Evolutionary conservation across 2,888 invertebrate genomes (phyloP), one percentile per base, ranked within the genome.

Genomic region (Ecliptopera silaceata): DNA sequence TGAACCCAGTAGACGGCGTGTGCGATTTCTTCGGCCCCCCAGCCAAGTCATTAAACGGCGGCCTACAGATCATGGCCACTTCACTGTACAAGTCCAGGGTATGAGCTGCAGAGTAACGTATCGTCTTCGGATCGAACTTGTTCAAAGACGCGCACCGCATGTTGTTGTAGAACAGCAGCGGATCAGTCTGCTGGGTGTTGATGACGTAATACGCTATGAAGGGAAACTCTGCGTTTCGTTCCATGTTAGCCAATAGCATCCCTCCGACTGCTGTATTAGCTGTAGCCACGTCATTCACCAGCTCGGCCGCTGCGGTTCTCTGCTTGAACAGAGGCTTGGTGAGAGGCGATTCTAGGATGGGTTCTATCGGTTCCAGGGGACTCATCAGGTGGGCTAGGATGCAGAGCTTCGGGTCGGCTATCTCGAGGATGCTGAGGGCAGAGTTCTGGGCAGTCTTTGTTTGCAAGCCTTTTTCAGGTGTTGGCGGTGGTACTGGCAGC

Each of bases 201-300:
- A 97, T 95, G 75, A 97, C 94, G 87, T 97, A 97, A 82, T 97
- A 97, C 11, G 97, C 94, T 91, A 97, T 97, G 88, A 97, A 97
- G 11, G 97, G 97, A 77, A 97, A 97, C 77, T 97, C 97, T 32
- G 96, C 97, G 78, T 95, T 95, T 77, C 95, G 95, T 78, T 97
- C 97, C 96, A 97, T 96, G 75, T 97, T 97, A 12, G 96, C 96
- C 45, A 97, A 85, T n/a, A 97, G 84, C 95, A 97, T 97, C 50
- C 96, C 96, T 3, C 95, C 95, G 1, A 95, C 93, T 1, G 95
- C 95, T 0, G 94, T 95, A 76, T 95, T 95, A 10, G 94, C 95
- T 82, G 94, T 82, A 3, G 94, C 94, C 3, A 96, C 94, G 74
- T 97, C 97, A 41, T 92, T 94, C 8, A 97, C 85, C 29, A 97